A percentile compares a stretch with the other conserved stretches of the same genome.
These are phyloP conservation scores for Gymnarchus niloticus DNA, from an alignment of 2,113 vertebrate species.

Conservation along the genomic window DNA sequence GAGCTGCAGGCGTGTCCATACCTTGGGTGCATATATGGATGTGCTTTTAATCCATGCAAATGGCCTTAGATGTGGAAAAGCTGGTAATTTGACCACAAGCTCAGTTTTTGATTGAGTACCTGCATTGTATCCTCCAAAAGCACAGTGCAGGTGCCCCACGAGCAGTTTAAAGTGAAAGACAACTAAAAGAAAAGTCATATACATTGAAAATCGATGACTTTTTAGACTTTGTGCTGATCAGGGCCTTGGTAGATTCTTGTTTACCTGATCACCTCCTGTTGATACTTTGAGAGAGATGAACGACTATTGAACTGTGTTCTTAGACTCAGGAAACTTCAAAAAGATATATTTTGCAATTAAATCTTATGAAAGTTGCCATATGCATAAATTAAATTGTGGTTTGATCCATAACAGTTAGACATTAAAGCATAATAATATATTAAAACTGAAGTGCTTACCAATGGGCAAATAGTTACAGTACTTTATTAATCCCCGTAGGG, in stretches of 20 bases:
- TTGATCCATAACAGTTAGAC: neutral
- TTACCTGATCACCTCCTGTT: neutral
- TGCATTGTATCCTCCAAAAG: neutral
- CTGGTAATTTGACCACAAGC: neutral
- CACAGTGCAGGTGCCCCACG: neutral
- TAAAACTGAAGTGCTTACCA: neutral
- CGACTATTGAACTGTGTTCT: neutral
- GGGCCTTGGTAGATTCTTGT: neutral
- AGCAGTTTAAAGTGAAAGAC: neutral
- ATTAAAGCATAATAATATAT: neutral
- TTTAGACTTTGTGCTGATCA: neutral
- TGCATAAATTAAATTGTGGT: neutral
- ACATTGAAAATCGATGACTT: neutral
- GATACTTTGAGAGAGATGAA: neutral
- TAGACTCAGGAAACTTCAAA: neutral
- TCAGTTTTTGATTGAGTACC: neutral
- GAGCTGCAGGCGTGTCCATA: neutral
- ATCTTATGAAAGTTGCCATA: neutral
- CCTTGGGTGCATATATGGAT: no score
- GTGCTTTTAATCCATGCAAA: no score
- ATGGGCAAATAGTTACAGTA: neutral
- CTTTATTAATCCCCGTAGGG: no score
- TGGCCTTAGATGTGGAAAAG: neutral
- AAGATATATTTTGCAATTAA: neutral
- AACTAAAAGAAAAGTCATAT: neutral